Evolutionary conservation across 2,113 vertebrate species (phyloP), one percentile per base, ranked within the genome.

Genomic region (Petromus typicus): DNA sequence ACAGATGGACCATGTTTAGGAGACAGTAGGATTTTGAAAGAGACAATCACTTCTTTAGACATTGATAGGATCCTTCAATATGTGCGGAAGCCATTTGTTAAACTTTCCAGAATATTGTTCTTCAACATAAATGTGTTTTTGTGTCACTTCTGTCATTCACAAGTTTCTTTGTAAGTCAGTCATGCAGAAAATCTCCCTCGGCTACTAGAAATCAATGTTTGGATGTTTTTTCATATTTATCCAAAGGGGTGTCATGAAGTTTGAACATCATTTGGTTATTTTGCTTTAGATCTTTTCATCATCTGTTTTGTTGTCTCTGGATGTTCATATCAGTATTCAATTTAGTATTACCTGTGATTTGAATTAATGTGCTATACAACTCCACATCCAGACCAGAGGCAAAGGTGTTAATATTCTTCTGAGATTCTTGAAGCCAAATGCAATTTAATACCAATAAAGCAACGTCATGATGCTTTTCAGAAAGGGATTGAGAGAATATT

Each of bases 361-460:
- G 97, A 98, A 98, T 98, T 97, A 96, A 97, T 67, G 76, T 89
- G 23, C 51, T 95, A 25, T 97, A 84, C 96, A 95, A 79, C 48
- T 86, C 84, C 96, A 75, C 45, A 54, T 94, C 57, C 64, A 95
- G 93, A 95, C 75, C 59, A 34, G 66, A 95, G 96, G 93, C 86
- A 95, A 96, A 97, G 91, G 81, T 97, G 66, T 97, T 97, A 97
- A 95, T 81, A 97, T 92, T 97, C 95, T 96, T 96, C 86, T 93
- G 89, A n/a, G n/a, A 73, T 79, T 75, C 89, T 86, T 97, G 96
- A 96, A 90, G 71, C 1, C 67, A 87, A 97, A 96, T 87, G 16
- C 51, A 94, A 95, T 97, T 98, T 93, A 96, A 86, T 81, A 71
- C 3, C 93, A 76, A 96, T 86, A 43, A 90, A 85, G 43, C 27